Percentiles rank a stretch among this genome's conserved stretches.
phyloP scores from a whole-genome alignment of 2,113 vertebrate genomes.

The Nymphicus hollandicus region DNA sequence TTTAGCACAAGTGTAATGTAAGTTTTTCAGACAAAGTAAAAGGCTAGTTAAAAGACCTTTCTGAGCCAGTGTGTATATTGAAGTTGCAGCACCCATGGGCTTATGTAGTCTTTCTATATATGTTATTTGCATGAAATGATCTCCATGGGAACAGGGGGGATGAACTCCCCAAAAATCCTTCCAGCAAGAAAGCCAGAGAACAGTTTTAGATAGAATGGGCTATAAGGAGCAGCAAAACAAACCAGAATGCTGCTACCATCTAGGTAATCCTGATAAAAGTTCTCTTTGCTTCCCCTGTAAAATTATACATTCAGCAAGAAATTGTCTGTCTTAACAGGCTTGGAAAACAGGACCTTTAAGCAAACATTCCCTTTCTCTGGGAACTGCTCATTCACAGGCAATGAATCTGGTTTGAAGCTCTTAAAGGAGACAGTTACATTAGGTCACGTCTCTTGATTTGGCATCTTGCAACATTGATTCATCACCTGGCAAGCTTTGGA shows the following conservation, averaged over 20 bases:
- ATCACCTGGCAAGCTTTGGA: neutral
- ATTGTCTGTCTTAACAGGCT: neutral
- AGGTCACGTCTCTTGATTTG: constrained; percentile 10
- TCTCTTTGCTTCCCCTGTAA: neutral
- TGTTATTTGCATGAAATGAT: neutral
- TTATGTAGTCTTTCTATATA: neutral
- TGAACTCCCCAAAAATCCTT: neutral
- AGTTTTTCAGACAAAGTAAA: neutral
- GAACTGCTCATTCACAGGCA: neutral
- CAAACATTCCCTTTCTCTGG: neutral
- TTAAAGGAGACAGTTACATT: constrained; percentile 5
- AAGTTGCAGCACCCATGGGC: neutral
- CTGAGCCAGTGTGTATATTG: neutral
- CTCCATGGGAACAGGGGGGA: neutral
- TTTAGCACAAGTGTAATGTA: neutral
- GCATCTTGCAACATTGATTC: neutral
- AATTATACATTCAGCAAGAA: neutral
- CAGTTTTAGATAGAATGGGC: neutral
- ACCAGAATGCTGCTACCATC: neutral
- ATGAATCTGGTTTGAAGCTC: constrained; percentile 19
- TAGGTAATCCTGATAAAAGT: neutral
- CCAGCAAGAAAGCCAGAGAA: neutral
- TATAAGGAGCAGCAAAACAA: neutral
- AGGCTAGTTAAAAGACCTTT: neutral
- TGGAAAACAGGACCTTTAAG: neutral